Base-by-base conservation (phyloP, 2,113 vertebrate genomes). In the Phycodurus eques region DNA sequence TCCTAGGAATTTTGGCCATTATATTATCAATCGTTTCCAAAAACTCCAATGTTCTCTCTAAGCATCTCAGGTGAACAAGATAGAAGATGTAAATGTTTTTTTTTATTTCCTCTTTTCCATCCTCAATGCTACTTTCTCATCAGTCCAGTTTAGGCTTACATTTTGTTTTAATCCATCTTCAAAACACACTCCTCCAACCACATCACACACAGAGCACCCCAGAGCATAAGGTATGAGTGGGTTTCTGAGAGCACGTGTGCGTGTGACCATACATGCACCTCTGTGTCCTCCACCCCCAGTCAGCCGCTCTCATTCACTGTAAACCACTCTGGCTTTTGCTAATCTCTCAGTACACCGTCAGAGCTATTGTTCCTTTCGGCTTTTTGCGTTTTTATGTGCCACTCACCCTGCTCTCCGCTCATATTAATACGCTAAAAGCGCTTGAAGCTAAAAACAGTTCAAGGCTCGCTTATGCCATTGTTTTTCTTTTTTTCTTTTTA, bases 361-460 rank as follows among this genome's bases (percentile, higher is more conserved):
- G 74, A 74, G 82, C 83, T 78, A 91, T 91, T 90, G 89, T 92
- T 89, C 76, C 75, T 75, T 70, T 87, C 79, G 73, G 77, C 85
- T 80, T 80, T 70, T 72, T 83, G 88, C 83, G 79, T 83, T 88
- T 90, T 92, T 84, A 88, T 87, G 84, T 92, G 91, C 84, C 91
- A 91, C 89, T 90, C 86, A 89, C 64, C 61, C 12, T 61, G 77
- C 69, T 84, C 78, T 75, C 79, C 70, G 82, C 86, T 90, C 79
- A 81, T 90, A 88, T 88, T 88, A 89, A 89, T 88, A 84, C 76
- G 68, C 81, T 75, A 71, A 75, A 84, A 77, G 79, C 0, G 62
- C 80, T 68, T 27, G 65, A 27, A 87, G 88, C 83, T 80, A 82
- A 83, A 90, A 87, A 81, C 73, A 65, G 74, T 78, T 87, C 86